Evolutionary conservation across 2,888 invertebrate species (phyloP), one percentile per base, ranked within the genome.

Genomic region (Helleia helle): DNA sequence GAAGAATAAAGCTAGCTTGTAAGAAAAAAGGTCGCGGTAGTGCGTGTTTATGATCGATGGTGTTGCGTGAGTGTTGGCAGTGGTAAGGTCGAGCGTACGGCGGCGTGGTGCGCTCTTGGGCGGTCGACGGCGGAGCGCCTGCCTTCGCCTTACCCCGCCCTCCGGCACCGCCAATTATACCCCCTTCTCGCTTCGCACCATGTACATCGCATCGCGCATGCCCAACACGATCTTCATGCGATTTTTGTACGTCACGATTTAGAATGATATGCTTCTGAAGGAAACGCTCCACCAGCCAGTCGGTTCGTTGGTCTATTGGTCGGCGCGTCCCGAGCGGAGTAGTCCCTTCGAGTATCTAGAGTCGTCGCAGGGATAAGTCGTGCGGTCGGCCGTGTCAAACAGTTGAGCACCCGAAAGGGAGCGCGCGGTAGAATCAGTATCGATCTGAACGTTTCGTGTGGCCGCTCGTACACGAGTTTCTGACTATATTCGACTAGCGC

Each of bases 401-500:
- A n/a, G n/a, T n/a, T n/a, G n/a, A n/a, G 61, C 63, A 66, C 65
- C 71, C 61, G 59, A 62, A 65, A 69, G 53, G 66, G 69, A 79
- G 63, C 74, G 72, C 74, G 71, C 75, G 69, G 64, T 59, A 66
- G 65, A 58, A 53, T 53, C 64, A 62, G 68, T 81, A 83, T 81
- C 77, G 81, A 81, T 81, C 79, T 71, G 68, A 70, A 58, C 64
- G 61, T 65, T 71, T 69, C 63, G 72, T 67, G 66, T 65, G 68
- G 62, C 64, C 71, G 74, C 62, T 74, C 68, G 76, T 65, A 74
- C 70, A 67, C 74, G 63, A 64, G 76, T 69, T 64, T 70, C 70
- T 73, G 76, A 74, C 71, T 72, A 81, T 79, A 80, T 71, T 80
- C 75, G 73, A 57, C 67, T 66, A 72, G 68, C 70, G 71, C 66